phyloP scores from a whole-genome alignment of 2,888 invertebrate species.

The Nomada lathburiana region DNA sequence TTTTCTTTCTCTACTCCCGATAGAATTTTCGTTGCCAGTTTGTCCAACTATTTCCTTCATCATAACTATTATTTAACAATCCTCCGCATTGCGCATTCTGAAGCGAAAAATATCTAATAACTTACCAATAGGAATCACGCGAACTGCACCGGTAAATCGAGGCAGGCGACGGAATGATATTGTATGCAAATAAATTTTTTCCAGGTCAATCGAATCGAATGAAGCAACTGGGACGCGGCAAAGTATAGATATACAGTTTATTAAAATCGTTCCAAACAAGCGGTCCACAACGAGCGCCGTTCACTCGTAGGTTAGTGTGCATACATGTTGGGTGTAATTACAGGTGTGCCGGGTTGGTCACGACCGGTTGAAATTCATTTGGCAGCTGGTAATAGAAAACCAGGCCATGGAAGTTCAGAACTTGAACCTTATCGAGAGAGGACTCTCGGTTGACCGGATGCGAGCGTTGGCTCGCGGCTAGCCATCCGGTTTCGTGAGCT shows the following conservation, averaged over 20 bases:
- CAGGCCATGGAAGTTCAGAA: slow-evolving; percentile 58
- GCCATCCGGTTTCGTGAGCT: slow-evolving; percentile 65
- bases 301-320: slow-evolving; percentile 12
- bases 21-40: not conserved
- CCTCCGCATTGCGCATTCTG: no score
- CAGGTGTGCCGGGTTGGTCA: slow-evolving; percentile 45
- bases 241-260: not conserved
- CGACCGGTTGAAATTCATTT: slow-evolving; percentile 67
- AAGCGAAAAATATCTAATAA: no score
- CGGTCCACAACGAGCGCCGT: not conserved
- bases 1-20: not conserved
- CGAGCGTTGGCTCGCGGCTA: slow-evolving; percentile 61
- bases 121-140: no score
- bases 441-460: slow-evolving; percentile 62
- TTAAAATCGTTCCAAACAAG: not conserved
- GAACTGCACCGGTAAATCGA: no score
- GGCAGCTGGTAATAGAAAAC: slow-evolving; percentile 67
- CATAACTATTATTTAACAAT: no score
- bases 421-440: slow-evolving; percentile 65
- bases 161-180: not conserved
- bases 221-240: not conserved
- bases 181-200: no score
- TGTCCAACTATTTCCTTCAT: no score
- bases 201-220: not conserved
- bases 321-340: slow-evolving; percentile 45